Base-by-base conservation (phyloP, 2,113 vertebrate species). In the Channa maculata region DNA sequence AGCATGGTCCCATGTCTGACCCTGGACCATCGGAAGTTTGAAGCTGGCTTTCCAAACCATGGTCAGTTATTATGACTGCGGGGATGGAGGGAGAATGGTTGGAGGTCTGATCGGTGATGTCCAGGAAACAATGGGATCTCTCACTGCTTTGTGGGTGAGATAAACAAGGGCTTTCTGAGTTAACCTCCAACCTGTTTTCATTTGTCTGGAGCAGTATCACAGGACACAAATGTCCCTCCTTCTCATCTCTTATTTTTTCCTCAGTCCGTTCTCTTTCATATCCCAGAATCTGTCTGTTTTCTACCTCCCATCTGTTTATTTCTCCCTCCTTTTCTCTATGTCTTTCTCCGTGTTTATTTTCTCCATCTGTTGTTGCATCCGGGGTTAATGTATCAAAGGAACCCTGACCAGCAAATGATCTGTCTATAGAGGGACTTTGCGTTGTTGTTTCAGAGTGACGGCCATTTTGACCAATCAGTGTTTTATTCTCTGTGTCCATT, bases 51-150 rank as follows among this genome's bases (percentile, higher is more conserved):
- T 94, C 94, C 65, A 92, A 77, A 8, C 96, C 97, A 53, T 96
- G 90, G 87, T 99, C 97, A 2, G 98, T 99, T 45, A 99, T 83
- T 1, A 99, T 96, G 80, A 99, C 98, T 0, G 96, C 94, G 0
- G 98, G 98, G 74, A 97, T 97, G 80, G 76, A 58, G 39, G 71
- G n/a, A 44, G 62, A 44, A 71, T 69, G 58, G 49, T 74, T 78
- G 48, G 59, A 65, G 59, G 77, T 66, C 43, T 73, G 62, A 34
- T 75, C 50, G 0, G 43, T 10, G 7, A 44, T 3, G 41, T 84
- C 49, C 39, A 84, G 73, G 0, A 89, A 33, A 88, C 77, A 36
- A 53, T 62, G 60, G 79, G 58, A 4, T 70, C 65, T 71, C 70
- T 38, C 3, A 0, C 50, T 54, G 49, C 69, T 74, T 41, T 64